Evolutionary conservation across 2,888 invertebrate genomes (phyloP).

Genomic region (Micoletzkya japonica): DNA sequence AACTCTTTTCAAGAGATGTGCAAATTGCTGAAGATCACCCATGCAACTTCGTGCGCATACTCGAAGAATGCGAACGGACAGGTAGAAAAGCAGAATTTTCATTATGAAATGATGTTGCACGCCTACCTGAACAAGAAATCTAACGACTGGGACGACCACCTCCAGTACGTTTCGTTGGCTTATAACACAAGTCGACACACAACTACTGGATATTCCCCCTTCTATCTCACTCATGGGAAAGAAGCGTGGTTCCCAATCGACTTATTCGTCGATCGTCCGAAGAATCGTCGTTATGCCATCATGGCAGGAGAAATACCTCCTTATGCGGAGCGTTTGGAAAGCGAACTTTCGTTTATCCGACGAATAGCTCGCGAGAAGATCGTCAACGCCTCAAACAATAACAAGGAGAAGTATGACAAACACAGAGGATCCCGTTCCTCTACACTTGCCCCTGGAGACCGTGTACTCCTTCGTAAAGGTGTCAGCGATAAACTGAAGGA

Average conservation of each 20-base stretch:
- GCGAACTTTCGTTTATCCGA: not conserved
- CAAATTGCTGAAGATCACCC: conserved; percentile 33
- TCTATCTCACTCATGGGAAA: conserved; percentile 33
- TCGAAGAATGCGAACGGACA: conserved; percentile 44
- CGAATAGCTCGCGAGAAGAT: not conserved
- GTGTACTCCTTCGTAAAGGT: not conserved
- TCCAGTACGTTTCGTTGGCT: conserved; percentile 24
- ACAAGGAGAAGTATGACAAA: not conserved
- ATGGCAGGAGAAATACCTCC: not conserved
- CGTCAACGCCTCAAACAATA: not conserved
- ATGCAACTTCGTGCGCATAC: conserved; percentile 37
- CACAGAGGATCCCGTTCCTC: not conserved
- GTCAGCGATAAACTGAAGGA: not conserved
- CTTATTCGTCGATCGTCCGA: conserved; percentile 24
- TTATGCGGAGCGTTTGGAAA: not conserved
- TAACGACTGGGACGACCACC: conserved; percentile 31
- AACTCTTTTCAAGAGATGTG: conserved; percentile 33
- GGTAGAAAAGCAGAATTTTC: conserved; percentile 43
- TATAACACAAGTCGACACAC: conserved; percentile 36
- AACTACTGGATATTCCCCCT: conserved; percentile 34
- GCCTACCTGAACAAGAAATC: conserved; percentile 30
- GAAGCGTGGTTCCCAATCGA: conserved; percentile 34
- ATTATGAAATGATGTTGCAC: conserved; percentile 31
- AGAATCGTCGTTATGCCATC: not conserved
- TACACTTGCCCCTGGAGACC: not conserved